phyloP scores from a whole-genome alignment of 2,113 vertebrate genomes.

The Tenrec ecaudatus region DNA sequence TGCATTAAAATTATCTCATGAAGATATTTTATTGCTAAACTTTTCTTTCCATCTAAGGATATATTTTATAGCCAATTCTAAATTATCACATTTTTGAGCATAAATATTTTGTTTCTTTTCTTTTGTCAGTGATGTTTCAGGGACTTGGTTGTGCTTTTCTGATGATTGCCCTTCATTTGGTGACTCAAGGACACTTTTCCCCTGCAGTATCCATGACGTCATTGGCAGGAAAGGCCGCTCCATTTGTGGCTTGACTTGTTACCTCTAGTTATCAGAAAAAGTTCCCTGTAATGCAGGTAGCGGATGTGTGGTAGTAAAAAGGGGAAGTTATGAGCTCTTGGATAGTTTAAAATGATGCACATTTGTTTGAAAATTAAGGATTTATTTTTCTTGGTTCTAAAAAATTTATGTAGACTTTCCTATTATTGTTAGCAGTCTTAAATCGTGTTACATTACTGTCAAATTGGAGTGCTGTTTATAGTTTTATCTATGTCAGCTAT shows the following conservation, averaged over 20 bases:
- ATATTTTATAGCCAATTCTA: constrained; percentile 8
- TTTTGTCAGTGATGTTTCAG: background rate
- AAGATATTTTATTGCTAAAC: background rate
- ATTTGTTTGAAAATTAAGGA: constrained; percentile 56
- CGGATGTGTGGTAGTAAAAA: constrained; percentile 72
- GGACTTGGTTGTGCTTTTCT: background rate
- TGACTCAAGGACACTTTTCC: constrained; percentile 75
- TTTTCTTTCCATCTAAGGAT: constrained; percentile 19
- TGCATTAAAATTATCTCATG: constrained; percentile 12
- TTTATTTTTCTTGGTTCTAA: constrained; percentile 53
- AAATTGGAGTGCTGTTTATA: constrained; percentile 4
- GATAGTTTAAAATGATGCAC: constrained; percentile 56
- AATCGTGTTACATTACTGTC: constrained; percentile 34
- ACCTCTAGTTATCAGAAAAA: constrained; percentile 74
- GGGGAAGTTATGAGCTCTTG: constrained; percentile 45
- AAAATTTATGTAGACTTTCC: constrained; percentile 47
- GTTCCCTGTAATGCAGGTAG: constrained; percentile 73
- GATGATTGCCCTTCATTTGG: constrained; percentile 52
- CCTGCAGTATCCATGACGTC: constrained; percentile 66
- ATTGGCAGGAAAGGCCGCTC: constrained; percentile 82
- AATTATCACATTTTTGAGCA: background rate
- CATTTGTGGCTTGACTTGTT: constrained; percentile 83
- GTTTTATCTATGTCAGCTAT: constrained; percentile 22
- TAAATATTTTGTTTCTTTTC: constrained; percentile 29
- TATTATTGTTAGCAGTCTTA: constrained; percentile 17